phyloP scores from a whole-genome alignment of 2,797 vertebrate species.

The Manis javanica region DNA sequence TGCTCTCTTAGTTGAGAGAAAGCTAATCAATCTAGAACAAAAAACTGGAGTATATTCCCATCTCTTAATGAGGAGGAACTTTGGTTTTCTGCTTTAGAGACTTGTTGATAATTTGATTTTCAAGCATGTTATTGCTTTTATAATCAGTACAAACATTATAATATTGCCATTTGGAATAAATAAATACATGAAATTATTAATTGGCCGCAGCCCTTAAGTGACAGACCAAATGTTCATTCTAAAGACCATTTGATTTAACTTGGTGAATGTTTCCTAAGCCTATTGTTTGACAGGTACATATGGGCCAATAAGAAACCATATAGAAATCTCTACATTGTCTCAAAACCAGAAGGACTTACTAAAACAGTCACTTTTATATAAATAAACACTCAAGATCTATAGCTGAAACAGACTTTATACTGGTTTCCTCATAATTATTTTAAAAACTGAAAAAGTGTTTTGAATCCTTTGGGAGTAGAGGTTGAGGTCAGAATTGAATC shows the following conservation, averaged over 20 bases:
- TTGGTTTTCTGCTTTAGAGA: background rate
- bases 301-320: background rate
- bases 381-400: background rate
- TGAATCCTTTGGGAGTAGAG: background rate
- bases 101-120: background rate
- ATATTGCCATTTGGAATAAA: background rate
- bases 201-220: background rate
- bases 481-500: background rate
- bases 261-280: background rate
- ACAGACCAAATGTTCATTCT: background rate
- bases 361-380: background rate
- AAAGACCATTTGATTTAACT: background rate
- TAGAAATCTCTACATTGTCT: background rate
- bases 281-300: background rate
- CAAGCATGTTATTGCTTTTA: background rate
- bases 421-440: background rate
- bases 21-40: background rate
- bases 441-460: conserved; percentile 9
- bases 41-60: background rate
- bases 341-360: background rate
- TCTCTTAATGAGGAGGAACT: background rate
- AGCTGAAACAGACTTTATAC: background rate
- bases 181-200: background rate
- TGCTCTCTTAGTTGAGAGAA: background rate
- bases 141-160: background rate